Percentiles rank a stretch among this genome's conserved stretches.
Evolutionary conservation across 2,888 invertebrate species (phyloP).

Genomic region (Corbicula japonica): DNA sequence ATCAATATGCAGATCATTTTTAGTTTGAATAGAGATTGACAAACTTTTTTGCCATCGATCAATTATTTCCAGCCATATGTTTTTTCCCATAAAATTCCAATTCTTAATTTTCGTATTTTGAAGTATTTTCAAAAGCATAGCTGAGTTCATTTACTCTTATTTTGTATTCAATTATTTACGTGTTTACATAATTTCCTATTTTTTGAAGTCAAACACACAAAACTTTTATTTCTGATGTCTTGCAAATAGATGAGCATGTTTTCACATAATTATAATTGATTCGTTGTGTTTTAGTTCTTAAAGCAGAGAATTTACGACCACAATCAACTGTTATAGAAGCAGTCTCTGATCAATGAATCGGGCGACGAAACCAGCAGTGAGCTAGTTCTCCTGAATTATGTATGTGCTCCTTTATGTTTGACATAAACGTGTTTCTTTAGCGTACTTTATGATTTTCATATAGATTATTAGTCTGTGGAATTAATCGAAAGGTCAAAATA

Average conservation of each 20-base stretch:
- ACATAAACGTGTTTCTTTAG: too few relatives aligned
- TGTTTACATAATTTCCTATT: conserved; percentile 38
- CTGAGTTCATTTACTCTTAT: conserved; percentile 11
- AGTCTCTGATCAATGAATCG: conserved; percentile 8
- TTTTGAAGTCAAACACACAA: conserved; percentile 40
- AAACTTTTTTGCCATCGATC: background rate
- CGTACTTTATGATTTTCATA: too few relatives aligned
- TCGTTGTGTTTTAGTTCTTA: conserved; percentile 35
- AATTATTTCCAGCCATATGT: background rate
- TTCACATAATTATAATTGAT: conserved; percentile 50
- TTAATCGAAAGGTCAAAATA: too few relatives aligned
- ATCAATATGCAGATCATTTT: conserved; percentile 1
- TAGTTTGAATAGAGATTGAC: background rate
- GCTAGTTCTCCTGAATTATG: conserved; percentile 6
- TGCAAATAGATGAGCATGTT: conserved; percentile 36
- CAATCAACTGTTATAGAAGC: background rate
- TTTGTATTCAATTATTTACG: conserved; percentile 10
- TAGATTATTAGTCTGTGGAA: too few relatives aligned
- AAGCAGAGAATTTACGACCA: conserved; percentile 29
- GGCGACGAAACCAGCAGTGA: conserved; percentile 4
- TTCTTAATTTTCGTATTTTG: too few relatives aligned
- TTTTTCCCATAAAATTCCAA: background rate
- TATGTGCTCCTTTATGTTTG: conserved; percentile 2
- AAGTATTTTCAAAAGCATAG: too few relatives aligned
- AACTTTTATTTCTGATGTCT: conserved; percentile 14